Evolutionary conservation across 2,113 vertebrate genomes (phyloP), one percentile per base, ranked within the genome.

Genomic region (Poeciliopsis occidentalis): DNA sequence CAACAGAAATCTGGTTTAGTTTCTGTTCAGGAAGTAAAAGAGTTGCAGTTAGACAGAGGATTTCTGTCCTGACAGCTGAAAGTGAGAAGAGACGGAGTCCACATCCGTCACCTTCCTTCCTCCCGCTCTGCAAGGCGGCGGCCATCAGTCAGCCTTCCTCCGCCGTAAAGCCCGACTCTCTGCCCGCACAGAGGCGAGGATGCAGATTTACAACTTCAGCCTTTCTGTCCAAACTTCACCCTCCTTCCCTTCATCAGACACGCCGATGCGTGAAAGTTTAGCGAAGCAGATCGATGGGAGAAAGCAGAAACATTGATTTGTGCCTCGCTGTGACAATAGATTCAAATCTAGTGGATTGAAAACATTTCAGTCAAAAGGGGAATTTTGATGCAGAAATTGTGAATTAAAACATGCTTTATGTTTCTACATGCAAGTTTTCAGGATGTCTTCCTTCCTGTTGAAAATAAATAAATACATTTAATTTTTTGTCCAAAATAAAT

Each of bases 131-230:
- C 54, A n/a, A 37, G 72, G 57, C 76, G 22, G 83, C 34, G 17
- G 3, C 67, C 77, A 78, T 87, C 83, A 39, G 72, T 87, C 85
- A 84, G 0, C 26, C 75, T 26, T 66, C 30, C 75, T 79, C 67
- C 0, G 51, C 77, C 76, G 62, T 82, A 74, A 81, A 44, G 79
- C 69, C 75, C 24, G 60, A 75, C 60, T 74, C 5, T 80, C 47
- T 17, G 4, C 17, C 69, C 29, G 64, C 67, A 44, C 30, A 8
- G 0, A 66, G 64, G 13, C 65, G 44, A 71, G 54, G 10, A 71
- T 30, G 77, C 63, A 74, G 75, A 68, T 80, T 84, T 84, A 73
- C 66, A 75, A 34, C 76, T 64, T 81, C 1, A 63, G 73, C 78
- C 75, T 75, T 39, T 24, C 11, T 44, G 65, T 67, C 44, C 8